Evolutionary conservation across 2,888 invertebrate species (phyloP).

Genomic region (Luffia ferchaultella): DNA sequence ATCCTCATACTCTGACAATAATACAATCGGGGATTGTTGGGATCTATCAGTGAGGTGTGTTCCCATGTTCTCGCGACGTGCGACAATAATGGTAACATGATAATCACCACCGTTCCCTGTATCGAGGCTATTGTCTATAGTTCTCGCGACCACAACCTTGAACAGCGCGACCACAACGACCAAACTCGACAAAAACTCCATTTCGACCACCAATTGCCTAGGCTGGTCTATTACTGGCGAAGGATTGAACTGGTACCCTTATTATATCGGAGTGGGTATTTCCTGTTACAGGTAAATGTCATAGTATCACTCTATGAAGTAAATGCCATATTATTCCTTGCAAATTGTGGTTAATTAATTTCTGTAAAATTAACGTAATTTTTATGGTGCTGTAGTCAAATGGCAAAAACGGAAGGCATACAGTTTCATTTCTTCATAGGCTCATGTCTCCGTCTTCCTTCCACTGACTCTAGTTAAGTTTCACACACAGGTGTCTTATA

Average conservation of each 20-base stretch:
- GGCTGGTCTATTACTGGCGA: slow-evolving; percentile 53
- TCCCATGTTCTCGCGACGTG: slow-evolving; percentile 45
- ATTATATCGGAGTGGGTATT: slow-evolving; percentile 45
- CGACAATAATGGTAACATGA: slow-evolving; percentile 47
- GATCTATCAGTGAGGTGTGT: slow-evolving; percentile 39
- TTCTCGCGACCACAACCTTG: slow-evolving; percentile 29
- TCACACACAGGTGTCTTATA: no score
- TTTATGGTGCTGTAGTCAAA: no score
- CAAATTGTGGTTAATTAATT: no score
- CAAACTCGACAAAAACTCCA: slow-evolving; percentile 21
- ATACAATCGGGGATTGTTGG: slow-evolving; percentile 49
- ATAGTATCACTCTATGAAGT: not conserved
- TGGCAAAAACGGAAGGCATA: no score
- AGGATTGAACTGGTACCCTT: slow-evolving; percentile 25
- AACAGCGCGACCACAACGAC: slow-evolving; percentile 34
- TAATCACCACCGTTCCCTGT: slow-evolving; percentile 31
- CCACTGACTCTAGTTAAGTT: no score
- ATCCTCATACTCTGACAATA: slow-evolving; percentile 36
- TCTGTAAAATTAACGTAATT: no score
- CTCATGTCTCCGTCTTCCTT: no score
- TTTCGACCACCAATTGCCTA: not conserved
- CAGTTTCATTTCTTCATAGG: no score
- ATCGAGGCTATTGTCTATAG: slow-evolving; percentile 41
- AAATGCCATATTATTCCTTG: no score
- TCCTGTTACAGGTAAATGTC: slow-evolving; percentile 26